Conservation (phyloP, 2,113 vertebrate genomes). For the Lethenteron reissneri region DNA sequence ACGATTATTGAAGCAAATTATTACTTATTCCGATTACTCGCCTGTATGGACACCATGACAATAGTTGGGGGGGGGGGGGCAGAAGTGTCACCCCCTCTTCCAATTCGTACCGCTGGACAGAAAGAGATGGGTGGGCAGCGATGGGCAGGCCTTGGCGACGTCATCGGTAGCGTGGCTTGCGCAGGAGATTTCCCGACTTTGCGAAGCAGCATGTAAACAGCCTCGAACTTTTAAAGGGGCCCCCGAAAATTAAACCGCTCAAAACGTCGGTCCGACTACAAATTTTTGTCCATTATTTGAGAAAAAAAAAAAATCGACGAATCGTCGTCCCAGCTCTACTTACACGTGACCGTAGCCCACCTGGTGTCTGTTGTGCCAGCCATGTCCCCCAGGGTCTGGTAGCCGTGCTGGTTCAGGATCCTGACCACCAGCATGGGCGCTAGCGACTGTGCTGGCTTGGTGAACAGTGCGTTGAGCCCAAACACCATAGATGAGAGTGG, state of each 20-base stretch:
- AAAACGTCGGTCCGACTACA: constrained; percentile 10
- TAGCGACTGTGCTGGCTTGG: constrained; percentile 56
- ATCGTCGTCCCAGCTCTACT: constrained; percentile 10
- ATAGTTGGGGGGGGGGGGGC: no score
- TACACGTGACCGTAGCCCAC: constrained; percentile 15
- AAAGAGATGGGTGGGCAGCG: no score
- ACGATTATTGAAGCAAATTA: no score
- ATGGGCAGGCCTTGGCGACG: no score
- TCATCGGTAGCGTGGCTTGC: no score
- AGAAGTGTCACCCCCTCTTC: no score
- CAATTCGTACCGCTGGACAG: no score
- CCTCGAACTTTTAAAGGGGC: constrained; percentile 15
- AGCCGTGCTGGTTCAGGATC: constrained; percentile 49
- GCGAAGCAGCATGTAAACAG: constrained; percentile 18
- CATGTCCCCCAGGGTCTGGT: constrained; percentile 28
- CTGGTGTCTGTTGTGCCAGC: constrained; percentile 17
- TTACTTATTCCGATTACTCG: no score
- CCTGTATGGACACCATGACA: no score
- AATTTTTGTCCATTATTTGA: constrained; percentile 8
- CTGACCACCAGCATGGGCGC: constrained; percentile 50
- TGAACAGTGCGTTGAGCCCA: constrained; percentile 64
- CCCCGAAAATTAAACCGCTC: constrained; percentile 14
- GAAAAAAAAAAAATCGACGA: not conserved
- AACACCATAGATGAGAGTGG: constrained; percentile 66
- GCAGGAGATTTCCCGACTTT: constrained; percentile 13